Base-by-base conservation (phyloP, 2,797 vertebrate species). In the Adrianichthys oophorus region DNA sequence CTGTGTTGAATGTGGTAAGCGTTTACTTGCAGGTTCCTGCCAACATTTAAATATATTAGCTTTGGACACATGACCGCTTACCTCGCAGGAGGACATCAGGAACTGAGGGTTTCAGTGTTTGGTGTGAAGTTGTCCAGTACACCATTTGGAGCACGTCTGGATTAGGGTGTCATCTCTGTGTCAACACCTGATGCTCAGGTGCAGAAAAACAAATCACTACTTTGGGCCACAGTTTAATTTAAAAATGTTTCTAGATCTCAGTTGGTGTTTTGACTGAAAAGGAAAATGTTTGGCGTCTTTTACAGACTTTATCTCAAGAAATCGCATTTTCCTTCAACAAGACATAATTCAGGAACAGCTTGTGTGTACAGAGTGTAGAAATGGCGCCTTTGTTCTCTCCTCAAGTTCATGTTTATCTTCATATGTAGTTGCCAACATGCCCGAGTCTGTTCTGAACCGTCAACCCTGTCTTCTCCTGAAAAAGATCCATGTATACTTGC, bases 341-440 rank as follows among this genome's bases (percentile, higher is more conserved):
- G 52, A 56, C 68, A 62, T 17, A 47, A 61, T 68, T 44, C 50
- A 67, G 65, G 47, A 71, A 41, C 26, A 51, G 60, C 60, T 56
- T 55, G 58, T 68, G 58, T 63, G 59, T 58, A 56, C 68, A 72
- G 52, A 73, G 70, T 48, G 51, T 75, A 66, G 71, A 81, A 65
- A 83, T 49, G 42, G 56, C 51, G 29, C 54, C 48, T 60, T 84
- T 70, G 81, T 82, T 74, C 60, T 65, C 61, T 56, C 40, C 69
- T 68, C 52, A 17, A 48, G 58, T 66, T 69, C 56, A 24, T 90
- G 75, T 83, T 82, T 82, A 62, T 68, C 79, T 90, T 91, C 80
- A 66, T 76, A 90, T 65, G 23, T 80, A 72, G 64, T 66, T 79
- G 87, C 82, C 90, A 90, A 72, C 72, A 65, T 1, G 66, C 66